Evolutionary conservation across 2,113 vertebrate genomes (phyloP).

Genomic region (Halichoerus grypus): DNA sequence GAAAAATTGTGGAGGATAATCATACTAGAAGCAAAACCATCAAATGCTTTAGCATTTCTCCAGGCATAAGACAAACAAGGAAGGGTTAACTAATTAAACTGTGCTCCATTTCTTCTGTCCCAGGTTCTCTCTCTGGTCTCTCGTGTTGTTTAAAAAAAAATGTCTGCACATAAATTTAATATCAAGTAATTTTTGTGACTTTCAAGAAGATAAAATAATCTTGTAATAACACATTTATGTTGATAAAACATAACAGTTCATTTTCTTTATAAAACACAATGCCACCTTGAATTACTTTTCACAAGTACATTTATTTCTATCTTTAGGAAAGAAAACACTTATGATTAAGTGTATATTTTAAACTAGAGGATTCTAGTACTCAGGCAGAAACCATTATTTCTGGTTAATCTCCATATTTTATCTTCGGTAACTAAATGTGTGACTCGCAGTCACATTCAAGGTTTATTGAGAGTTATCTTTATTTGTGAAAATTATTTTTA

Average conservation of each 20-base stretch:
- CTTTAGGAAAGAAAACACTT: neutral
- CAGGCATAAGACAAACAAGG: neutral
- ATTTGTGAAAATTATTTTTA: constrained; percentile 12
- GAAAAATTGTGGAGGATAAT: neutral
- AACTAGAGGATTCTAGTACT: neutral
- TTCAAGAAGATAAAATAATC: neutral
- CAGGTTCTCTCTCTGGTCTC: neutral
- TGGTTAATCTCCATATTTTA: constrained; percentile 17
- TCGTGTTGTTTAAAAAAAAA: neutral
- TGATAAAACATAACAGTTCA: neutral
- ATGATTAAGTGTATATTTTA: neutral
- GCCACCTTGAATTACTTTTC: neutral
- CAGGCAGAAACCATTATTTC: neutral
- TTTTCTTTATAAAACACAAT: constrained; percentile 3
- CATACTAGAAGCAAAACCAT: neutral
- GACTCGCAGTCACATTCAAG: neutral
- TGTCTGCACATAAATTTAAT: neutral
- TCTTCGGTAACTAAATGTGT: neutral
- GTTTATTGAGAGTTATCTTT: neutral
- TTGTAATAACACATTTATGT: neutral
- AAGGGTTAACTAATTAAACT: constrained; percentile 2
- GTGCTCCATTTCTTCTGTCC: neutral
- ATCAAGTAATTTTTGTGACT: constrained; percentile 12
- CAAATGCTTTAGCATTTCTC: neutral
- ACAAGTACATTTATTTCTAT: neutral